A percentile compares a stretch with the other conserved stretches of the same genome.
These are phyloP conservation scores for Antigone vipio DNA, from an alignment of 2,113 vertebrate genomes.

Conservation along the genomic window DNA sequence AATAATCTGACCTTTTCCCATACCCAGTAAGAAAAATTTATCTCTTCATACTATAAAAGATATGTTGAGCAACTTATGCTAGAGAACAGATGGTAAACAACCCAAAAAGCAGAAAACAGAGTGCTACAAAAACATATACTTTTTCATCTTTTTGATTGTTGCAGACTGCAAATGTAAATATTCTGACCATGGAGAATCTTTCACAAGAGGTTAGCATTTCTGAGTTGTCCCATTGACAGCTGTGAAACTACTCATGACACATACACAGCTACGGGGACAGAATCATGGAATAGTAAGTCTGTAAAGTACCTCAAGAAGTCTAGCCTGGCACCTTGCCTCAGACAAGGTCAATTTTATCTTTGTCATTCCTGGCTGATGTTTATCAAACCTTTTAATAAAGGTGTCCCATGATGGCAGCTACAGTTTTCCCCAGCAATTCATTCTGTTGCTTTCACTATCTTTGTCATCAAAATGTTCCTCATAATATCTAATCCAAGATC, in stretches of 20 bases:
- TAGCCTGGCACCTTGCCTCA: neutral
- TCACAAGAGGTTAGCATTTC: neutral
- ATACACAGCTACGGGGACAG: neutral
- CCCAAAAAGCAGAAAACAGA: neutral
- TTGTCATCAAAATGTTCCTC: neutral
- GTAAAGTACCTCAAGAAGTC: neutral
- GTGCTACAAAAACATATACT: neutral
- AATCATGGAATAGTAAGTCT: neutral
- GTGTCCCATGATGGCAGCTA: neutral
- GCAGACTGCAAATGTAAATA: neutral
- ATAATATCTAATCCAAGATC: neutral
- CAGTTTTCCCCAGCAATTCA: neutral
- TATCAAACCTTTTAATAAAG: neutral
- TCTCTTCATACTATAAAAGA: neutral
- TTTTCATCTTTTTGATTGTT: neutral
- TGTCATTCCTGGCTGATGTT: neutral
- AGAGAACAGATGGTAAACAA: constrained; percentile 1
- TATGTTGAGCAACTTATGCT: neutral
- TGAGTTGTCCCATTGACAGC: neutral
- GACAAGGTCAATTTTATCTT: constrained; percentile 2
- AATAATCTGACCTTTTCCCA: neutral
- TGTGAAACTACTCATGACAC: neutral
- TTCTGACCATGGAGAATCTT: neutral
- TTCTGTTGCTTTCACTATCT: neutral
- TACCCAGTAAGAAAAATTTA: neutral